A percentile compares a stretch with the other conserved stretches of the same genome.
Evolutionary conservation across 2,113 vertebrate genomes (phyloP).

Genomic region (Athene noctua): DNA sequence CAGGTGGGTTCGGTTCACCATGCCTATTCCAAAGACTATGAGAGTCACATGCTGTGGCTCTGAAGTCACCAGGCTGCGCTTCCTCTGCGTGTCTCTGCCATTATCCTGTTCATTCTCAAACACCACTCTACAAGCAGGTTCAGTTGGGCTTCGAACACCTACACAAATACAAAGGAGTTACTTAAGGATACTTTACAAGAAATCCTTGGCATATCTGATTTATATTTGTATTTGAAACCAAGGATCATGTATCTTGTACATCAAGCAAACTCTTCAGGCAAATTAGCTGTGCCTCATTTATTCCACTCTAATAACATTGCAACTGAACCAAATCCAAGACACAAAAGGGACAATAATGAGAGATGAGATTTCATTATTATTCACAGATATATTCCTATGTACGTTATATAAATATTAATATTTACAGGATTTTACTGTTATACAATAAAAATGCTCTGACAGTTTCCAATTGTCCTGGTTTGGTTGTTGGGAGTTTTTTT

Average conservation of each 20-base stretch:
- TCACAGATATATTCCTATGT: neutral
- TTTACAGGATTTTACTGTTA: neutral
- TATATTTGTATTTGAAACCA: neutral
- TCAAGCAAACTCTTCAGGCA: neutral
- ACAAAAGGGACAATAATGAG: neutral
- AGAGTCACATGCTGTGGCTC: constrained; percentile 96
- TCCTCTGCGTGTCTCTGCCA: constrained; percentile 76
- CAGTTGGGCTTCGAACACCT: constrained; percentile 84
- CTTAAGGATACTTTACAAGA: neutral
- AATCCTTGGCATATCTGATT: neutral
- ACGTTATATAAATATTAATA: neutral
- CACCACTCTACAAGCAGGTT: constrained; percentile 86
- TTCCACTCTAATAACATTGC: neutral
- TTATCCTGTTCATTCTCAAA: constrained; percentile 92
- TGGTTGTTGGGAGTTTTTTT: neutral
- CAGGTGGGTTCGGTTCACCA: constrained; percentile 96
- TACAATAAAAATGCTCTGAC: neutral
- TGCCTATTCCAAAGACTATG: constrained; percentile 95
- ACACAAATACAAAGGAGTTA: neutral
- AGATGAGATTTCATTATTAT: neutral
- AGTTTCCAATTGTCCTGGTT: neutral
- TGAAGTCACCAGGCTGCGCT: constrained; percentile 86
- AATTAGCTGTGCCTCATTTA: neutral
- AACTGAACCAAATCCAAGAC: neutral
- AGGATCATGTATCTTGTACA: accelerated